These are phyloP conservation scores for Poliocrania exsul DNA, from an alignment of 2,797 vertebrate genomes.

Conservation along the genomic window DNA sequence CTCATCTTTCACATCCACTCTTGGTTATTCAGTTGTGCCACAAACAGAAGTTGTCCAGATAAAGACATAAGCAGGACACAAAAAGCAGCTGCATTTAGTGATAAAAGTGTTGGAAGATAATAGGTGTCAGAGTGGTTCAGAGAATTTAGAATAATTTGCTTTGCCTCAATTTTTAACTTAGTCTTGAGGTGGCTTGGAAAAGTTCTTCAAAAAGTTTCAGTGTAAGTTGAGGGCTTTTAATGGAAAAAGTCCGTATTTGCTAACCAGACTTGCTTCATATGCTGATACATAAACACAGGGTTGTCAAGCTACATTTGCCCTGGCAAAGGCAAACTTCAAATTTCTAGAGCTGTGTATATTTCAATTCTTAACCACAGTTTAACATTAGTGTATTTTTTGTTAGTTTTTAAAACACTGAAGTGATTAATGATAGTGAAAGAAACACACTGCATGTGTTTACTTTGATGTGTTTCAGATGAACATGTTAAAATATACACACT, in stretches of 20 bases:
- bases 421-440: constrained; percentile 66
- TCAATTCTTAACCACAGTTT: constrained; percentile 56
- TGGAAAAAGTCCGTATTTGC: constrained; percentile 1
- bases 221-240: background rate
- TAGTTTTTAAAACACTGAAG: constrained; percentile 39
- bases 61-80: background rate
- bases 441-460: constrained; percentile 49
- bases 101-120: background rate
- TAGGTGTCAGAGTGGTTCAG: background rate
- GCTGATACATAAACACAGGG: constrained; percentile 26
- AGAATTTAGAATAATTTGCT: background rate
- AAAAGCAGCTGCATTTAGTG: background rate
- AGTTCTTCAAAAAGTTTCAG: background rate
- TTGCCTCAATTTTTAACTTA: background rate
- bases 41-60: background rate
- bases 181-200: constrained; percentile 16
- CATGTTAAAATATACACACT: constrained; percentile 60
- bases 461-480: constrained; percentile 61
- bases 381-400: constrained; percentile 49
- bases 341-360: constrained; percentile 49
- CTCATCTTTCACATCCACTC: background rate
- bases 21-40: background rate
- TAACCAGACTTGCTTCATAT: constrained; percentile 23
- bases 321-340: constrained; percentile 12
- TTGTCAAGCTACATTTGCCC: constrained; percentile 62